Evolutionary conservation across 2,888 invertebrate genomes (phyloP).

Genomic region (Caenorhabditis zanzibari): DNA sequence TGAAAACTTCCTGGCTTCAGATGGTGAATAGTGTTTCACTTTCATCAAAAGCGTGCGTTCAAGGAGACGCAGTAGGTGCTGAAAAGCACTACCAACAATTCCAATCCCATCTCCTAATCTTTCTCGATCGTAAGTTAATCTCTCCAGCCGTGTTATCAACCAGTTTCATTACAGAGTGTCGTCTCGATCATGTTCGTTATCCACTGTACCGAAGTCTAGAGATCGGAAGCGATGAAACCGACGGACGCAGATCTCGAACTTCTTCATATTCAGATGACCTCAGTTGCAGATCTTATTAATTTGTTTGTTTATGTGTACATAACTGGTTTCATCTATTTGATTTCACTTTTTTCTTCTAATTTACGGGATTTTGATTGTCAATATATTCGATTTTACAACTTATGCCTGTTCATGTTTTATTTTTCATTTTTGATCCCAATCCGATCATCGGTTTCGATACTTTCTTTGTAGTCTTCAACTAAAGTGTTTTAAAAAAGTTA

Average conservation of each 20-base stretch:
- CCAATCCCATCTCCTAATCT: conserved; percentile 46
- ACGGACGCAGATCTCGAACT: conserved; percentile 41
- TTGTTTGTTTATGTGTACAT: neutral
- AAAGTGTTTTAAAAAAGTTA: neutral
- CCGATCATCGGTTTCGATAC: conserved; percentile 4
- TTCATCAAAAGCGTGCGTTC: conserved; percentile 42
- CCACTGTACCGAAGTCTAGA: conserved; percentile 51
- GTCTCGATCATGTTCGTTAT: conserved; percentile 49
- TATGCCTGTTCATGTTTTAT: neutral
- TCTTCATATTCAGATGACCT: conserved; percentile 62
- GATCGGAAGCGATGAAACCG: conserved; percentile 48
- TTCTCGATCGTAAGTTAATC: conserved; percentile 58
- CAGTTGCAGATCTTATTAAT: conserved; percentile 63
- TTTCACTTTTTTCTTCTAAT: neutral
- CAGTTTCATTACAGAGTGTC: conserved; percentile 47
- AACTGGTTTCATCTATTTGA: neutral
- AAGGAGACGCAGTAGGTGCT: conserved; percentile 55
- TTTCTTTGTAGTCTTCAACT: neutral
- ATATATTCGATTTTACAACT: neutral
- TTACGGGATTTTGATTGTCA: neutral
- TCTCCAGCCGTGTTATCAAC: too few relatives aligned
- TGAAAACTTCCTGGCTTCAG: conserved; percentile 2
- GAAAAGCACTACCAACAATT: conserved; percentile 57
- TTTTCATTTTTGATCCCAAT: neutral
- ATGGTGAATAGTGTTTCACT: conserved; percentile 59